Percentiles rank a stretch among this genome's conserved stretches.
Evolutionary conservation across 1,140 invertebrate species (phyloP).

Genomic region (Bombus breviceps): DNA sequence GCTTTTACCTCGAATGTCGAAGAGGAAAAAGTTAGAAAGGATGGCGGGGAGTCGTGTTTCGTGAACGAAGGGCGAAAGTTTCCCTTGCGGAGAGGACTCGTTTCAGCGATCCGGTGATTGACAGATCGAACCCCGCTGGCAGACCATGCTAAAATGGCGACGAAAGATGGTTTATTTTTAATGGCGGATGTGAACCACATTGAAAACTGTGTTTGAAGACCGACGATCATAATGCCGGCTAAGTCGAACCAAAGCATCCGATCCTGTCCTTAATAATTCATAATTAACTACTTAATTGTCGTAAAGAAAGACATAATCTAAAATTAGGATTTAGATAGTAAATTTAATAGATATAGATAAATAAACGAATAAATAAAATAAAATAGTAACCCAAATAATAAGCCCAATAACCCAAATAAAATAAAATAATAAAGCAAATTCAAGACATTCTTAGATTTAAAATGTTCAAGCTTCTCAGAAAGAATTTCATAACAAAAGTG

Average conservation of each 20-base stretch:
- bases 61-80: constrained; percentile 72
- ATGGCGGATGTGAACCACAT: constrained; percentile 58
- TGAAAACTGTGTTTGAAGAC: not conserved
- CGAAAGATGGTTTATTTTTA: constrained; percentile 79
- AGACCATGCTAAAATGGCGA: constrained; percentile 74
- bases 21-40: constrained; percentile 65
- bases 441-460: accelerated
- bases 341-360: no score
- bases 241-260: not conserved
- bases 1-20: constrained; percentile 63
- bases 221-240: no score
- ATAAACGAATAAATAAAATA: no score
- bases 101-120: constrained; percentile 78
- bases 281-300: no score
- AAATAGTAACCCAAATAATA: no score
- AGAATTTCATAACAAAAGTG: no score
- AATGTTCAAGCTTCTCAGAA: no score
- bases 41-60: constrained; percentile 70
- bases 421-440: no score
- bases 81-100: constrained; percentile 63
- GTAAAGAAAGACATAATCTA: no score
- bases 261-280: not conserved
- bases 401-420: no score
- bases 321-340: accelerated
- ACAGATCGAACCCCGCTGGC: constrained; percentile 72